Evolutionary conservation across 2,797 vertebrate species (phyloP), one percentile per base, ranked within the genome.

Genomic region (Protonibea diacanthus): DNA sequence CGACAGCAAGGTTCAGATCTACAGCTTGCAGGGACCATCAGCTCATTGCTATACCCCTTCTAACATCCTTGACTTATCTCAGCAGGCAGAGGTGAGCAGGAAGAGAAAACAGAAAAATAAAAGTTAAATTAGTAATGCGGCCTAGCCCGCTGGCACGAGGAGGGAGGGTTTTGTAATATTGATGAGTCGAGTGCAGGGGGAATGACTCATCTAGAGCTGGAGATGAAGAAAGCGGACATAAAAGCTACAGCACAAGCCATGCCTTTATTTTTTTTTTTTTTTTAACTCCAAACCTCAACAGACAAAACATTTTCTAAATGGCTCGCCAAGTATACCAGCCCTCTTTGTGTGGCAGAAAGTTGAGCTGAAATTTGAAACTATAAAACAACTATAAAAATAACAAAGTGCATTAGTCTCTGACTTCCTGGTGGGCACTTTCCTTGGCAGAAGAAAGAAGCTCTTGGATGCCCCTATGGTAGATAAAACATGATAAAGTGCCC

Each of bases 51-150:
- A 29, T 18, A 21, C 47, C 81, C 40, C 71, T 42, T 42, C 44
- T 12, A 57, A n/a, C 65, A 70, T 29, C 55, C 61, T 55, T 20
- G 47, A 20, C 57, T 84, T 64, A 69, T 71, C 63, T 25, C 60
- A 68, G 66, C 49, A 70, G 71, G 66, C 61, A 44, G 78, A 83
- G 67, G 85, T 76, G 72, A 88, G 74, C 57, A 60, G 71, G 72
- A 66, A 47, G 59, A 76, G 83, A 88, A 89, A 87, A 89, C 85
- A 89, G 79, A 86, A 91, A 88, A 93, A 94, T 90, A 95, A 90
- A 93, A 91, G 80, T 81, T 95, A 92, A 95, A 95, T 95, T 92
- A 95, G 83, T 95, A 92, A 95, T 95, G 93, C 25, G 62, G 85
- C 71, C 74, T 27, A 69, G 87, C 86, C 90, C 68, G 67, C 85